phyloP scores from a whole-genome alignment of 2,113 vertebrate genomes.

The Coregonus clupeaformis region DNA sequence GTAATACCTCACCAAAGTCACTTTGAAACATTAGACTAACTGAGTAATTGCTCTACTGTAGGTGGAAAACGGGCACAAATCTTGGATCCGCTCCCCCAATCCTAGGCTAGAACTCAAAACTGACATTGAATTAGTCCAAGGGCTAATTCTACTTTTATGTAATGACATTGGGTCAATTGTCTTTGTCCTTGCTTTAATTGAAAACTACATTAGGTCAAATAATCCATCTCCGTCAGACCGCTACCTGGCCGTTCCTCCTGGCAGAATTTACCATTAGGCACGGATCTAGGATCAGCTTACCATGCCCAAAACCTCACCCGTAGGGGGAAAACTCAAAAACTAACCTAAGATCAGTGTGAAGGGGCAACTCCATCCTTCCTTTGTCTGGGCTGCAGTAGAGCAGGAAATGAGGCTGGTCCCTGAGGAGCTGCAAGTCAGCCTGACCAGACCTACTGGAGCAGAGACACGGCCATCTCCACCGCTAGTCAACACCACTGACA shows the following conservation, averaged over 20 bases:
- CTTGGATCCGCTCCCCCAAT: no score
- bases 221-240: no score
- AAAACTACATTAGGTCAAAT: no score
- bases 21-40: slow-evolving; percentile 21
- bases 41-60: no score
- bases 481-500: not conserved
- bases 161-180: no score
- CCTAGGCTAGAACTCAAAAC: no score
- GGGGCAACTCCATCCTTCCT: not conserved
- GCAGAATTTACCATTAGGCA: not conserved
- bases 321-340: no score
- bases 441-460: not conserved
- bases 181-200: no score
- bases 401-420: slow-evolving; percentile 6
- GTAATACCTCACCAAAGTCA: slow-evolving; percentile 29
- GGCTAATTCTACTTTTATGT: no score
- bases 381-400: slow-evolving; percentile 2
- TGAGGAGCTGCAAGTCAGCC: not conserved
- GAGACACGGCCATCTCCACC: not conserved
- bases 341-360: not conserved
- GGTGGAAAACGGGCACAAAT: no score
- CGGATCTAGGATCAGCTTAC: not conserved
- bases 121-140: no score
- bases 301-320: not conserved
- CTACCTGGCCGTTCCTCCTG: not conserved